Percentiles rank a stretch among this genome's conserved stretches.
These are phyloP conservation scores for Tenualosa thibaudeaui DNA, from an alignment of 2,797 vertebrate genomes.

Conservation along the genomic window DNA sequence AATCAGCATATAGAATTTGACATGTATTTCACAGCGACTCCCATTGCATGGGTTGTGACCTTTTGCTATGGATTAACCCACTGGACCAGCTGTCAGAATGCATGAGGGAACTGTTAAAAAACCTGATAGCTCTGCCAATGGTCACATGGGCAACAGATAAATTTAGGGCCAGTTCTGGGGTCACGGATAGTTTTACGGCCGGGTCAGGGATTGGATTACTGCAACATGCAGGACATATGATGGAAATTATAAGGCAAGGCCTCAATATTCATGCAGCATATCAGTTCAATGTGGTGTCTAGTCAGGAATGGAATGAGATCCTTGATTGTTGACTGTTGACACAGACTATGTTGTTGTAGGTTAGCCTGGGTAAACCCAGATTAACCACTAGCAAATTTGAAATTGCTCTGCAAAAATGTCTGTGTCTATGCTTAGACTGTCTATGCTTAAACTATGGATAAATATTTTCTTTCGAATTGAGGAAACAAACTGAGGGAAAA, in stretches of 20 bases:
- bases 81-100: constrained; percentile 68
- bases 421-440: no score
- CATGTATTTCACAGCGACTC: neutral
- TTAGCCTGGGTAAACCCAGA: no score
- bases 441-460: no score
- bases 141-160: constrained; percentile 71
- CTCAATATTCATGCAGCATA: neutral
- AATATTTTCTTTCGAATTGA: no score
- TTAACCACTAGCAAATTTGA: neutral
- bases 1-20: neutral
- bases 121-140: constrained; percentile 59
- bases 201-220: constrained; percentile 60
- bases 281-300: neutral
- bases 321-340: neutral
- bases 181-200: constrained; percentile 67
- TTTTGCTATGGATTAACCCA: constrained; percentile 48
- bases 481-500: no score
- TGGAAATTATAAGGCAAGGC: neutral
- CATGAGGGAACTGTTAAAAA: constrained; percentile 58
- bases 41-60: constrained; percentile 54
- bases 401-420: neutral
- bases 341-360: neutral
- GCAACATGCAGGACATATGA: constrained; percentile 35
- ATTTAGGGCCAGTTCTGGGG: constrained; percentile 69
- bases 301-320: neutral